phyloP scores from a whole-genome alignment of 2,888 invertebrate species.

The Leptogaster cylindrica region DNA sequence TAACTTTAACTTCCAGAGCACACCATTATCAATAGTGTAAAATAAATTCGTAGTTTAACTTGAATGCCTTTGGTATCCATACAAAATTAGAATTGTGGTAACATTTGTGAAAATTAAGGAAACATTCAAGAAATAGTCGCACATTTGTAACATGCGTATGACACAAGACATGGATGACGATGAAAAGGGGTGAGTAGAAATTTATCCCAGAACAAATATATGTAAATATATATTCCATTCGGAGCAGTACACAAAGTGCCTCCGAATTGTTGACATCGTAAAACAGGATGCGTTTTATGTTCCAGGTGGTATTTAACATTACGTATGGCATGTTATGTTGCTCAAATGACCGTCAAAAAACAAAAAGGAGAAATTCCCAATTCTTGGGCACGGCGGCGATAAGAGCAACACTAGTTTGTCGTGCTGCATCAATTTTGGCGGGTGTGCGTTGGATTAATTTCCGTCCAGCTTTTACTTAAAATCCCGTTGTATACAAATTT shows the following conservation, averaged over 20 bases:
- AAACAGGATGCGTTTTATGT: background rate
- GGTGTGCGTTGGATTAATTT: too few relatives aligned
- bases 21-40: background rate
- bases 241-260: background rate
- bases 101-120: background rate
- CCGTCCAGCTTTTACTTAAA: too few relatives aligned
- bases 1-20: background rate
- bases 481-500: too few relatives aligned
- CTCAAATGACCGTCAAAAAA: background rate
- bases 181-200: conserved; percentile 48
- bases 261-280: background rate
- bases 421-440: too few relatives aligned
- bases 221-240: background rate
- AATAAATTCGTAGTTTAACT: background rate
- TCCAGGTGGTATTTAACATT: too few relatives aligned
- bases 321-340: too few relatives aligned
- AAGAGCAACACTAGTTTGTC: too few relatives aligned
- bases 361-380: background rate
- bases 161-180: conserved; percentile 50
- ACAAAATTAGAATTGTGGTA: background rate
- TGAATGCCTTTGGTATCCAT: background rate
- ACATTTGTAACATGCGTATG: conserved; percentile 48
- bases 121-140: background rate
- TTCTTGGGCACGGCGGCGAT: background rate
- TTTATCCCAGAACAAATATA: background rate